Percentiles rank a stretch among this genome's conserved stretches.
Evolutionary conservation across 2,888 invertebrate species (phyloP).

Genomic region (Thymelicus acteon): DNA sequence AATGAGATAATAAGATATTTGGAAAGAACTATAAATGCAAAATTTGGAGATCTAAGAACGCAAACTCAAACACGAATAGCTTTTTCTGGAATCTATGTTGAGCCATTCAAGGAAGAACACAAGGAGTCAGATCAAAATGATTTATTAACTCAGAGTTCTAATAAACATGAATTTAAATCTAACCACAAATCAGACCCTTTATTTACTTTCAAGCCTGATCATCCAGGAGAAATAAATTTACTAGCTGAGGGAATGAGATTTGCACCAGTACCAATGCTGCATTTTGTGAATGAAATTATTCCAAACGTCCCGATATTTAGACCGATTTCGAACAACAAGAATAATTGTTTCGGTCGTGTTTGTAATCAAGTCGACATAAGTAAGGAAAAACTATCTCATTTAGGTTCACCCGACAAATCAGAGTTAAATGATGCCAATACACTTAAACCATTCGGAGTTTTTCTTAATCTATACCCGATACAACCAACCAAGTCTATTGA

Average conservation of each 20-base stretch:
- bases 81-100: slow-evolving; percentile 71
- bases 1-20: slow-evolving; percentile 75
- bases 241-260: slow-evolving; percentile 84
- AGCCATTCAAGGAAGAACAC: slow-evolving; percentile 57
- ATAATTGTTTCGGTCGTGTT: slow-evolving; percentile 53
- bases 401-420: slow-evolving; percentile 40
- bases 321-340: slow-evolving; percentile 55
- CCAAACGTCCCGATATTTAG: slow-evolving; percentile 55
- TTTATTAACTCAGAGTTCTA: slow-evolving; percentile 52
- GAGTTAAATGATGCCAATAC: slow-evolving; percentile 49
- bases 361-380: slow-evolving; percentile 51
- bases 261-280: slow-evolving; percentile 56
- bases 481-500: slow-evolving; percentile 52
- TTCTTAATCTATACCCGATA: slow-evolving; percentile 87
- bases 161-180: slow-evolving; percentile 52
- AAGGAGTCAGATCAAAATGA: slow-evolving; percentile 47
- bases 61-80: slow-evolving; percentile 64
- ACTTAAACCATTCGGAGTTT: slow-evolving; percentile 86
- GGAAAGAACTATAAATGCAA: slow-evolving; percentile 76
- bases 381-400: slow-evolving; percentile 41
- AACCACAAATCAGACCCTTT: slow-evolving; percentile 86
- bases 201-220: slow-evolving; percentile 88
- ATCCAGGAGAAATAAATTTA: slow-evolving; percentile 90
- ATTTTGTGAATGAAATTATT: slow-evolving; percentile 45
- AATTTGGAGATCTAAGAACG: slow-evolving; percentile 69